phyloP scores from a whole-genome alignment of 2,888 invertebrate species.

The Drosophila monieri region DNA sequence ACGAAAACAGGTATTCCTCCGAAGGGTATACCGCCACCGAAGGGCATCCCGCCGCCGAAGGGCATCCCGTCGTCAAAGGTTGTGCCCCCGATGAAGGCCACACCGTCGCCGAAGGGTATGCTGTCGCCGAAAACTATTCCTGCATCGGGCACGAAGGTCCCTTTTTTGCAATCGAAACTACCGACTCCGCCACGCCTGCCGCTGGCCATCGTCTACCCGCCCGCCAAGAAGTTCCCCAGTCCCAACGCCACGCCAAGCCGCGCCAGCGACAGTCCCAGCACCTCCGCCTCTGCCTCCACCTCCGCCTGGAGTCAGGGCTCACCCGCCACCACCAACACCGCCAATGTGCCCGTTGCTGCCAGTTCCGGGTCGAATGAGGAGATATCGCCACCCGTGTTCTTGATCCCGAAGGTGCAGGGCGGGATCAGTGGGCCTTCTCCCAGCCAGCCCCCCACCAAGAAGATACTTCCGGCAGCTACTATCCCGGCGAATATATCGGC shows the following conservation, averaged over 20 bases:
- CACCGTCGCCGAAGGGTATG: background rate
- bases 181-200: slow-evolving; percentile 21
- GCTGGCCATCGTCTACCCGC: slow-evolving; percentile 56
- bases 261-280: background rate
- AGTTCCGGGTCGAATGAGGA: background rate
- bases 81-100: background rate
- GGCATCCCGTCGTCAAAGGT: background rate
- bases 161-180: background rate
- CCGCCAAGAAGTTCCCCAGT: background rate
- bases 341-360: background rate
- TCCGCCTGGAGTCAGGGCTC: too few species aligned
- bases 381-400: background rate
- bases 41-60: background rate
- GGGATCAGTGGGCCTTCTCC: background rate
- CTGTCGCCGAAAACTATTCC: background rate
- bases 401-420: slow-evolving; percentile 14
- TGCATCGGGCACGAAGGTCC: background rate
- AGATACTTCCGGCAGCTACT: background rate
- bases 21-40: background rate
- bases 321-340: background rate
- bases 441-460: background rate
- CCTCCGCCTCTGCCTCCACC: background rate
- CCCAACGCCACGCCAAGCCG: background rate
- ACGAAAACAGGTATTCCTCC: background rate
- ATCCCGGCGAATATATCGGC: background rate